These are phyloP conservation scores for Plotosus lineatus DNA, from an alignment of 2,113 vertebrate genomes.

Conservation along the genomic window DNA sequence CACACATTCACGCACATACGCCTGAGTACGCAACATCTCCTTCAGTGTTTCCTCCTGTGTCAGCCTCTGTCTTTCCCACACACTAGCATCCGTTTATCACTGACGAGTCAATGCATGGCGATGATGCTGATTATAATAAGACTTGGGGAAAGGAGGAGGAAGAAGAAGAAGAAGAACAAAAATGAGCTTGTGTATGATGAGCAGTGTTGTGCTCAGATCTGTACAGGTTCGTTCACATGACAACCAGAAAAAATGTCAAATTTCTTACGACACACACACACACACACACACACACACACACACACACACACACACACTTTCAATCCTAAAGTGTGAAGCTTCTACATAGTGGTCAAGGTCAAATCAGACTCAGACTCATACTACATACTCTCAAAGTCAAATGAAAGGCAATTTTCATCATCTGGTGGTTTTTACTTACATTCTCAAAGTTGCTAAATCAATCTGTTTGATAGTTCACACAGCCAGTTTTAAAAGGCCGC, in stretches of 20 bases:
- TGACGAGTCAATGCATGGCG: neutral
- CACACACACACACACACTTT: neutral
- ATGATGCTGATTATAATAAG: neutral
- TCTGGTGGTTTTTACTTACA: too few relatives aligned
- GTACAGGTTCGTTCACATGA: neutral
- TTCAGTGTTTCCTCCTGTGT: neutral
- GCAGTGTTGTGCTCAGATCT: neutral
- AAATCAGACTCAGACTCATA: neutral
- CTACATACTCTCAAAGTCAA: neutral
- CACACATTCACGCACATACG: neutral
- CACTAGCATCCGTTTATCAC: neutral
- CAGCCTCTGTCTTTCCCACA: neutral
- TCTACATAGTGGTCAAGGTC: neutral
- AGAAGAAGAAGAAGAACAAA: neutral
- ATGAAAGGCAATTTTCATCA: too few relatives aligned
- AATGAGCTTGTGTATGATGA: neutral
- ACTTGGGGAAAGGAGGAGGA: neutral
- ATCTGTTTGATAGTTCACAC: too few relatives aligned
- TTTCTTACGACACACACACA: neutral
- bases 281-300: neutral
- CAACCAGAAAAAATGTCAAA: neutral
- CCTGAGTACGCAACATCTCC: neutral
- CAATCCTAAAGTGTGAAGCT: neutral
- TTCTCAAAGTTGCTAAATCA: too few relatives aligned
- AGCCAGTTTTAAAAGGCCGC: too few relatives aligned